phyloP scores from a whole-genome alignment of 2,113 vertebrate genomes.

The Chaenocephalus aceratus region DNA sequence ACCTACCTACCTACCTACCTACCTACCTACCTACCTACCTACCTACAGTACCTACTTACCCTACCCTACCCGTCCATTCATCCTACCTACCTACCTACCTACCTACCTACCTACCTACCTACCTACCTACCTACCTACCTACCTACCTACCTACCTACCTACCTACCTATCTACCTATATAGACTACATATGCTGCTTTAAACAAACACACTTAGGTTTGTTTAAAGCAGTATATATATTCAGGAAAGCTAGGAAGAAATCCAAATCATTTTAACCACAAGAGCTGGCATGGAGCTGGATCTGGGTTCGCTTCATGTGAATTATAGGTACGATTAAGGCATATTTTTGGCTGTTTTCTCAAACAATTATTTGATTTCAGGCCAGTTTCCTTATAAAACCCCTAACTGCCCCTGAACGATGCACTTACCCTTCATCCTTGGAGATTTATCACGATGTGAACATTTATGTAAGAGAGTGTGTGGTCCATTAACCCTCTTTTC shows the following conservation, averaged over 20 bases:
- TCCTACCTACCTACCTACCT: too few relatives aligned
- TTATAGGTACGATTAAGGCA: slow-evolving; percentile 33
- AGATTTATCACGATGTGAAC: slow-evolving; percentile 3
- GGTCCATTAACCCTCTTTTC: slow-evolving; percentile 39
- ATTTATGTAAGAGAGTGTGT: slow-evolving; percentile 30
- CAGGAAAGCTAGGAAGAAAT: background rate
- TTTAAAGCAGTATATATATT: background rate
- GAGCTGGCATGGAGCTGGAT: slow-evolving; percentile 1
- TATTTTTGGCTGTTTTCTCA: slow-evolving; percentile 30
- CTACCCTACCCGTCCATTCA: too few relatives aligned
- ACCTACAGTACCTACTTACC: too few relatives aligned
- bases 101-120: too few relatives aligned
- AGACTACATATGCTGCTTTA: too few relatives aligned
- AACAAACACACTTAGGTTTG: too few relatives aligned
- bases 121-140: too few relatives aligned
- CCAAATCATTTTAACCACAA: background rate
- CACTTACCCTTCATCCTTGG: background rate
- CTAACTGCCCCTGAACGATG: slow-evolving; percentile 2
- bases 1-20: too few relatives aligned
- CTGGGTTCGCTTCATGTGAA: slow-evolving; percentile 24
- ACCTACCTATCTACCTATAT: too few relatives aligned
- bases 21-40: too few relatives aligned
- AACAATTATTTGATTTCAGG: slow-evolving; percentile 18
- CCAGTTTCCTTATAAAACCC: slow-evolving; percentile 31
- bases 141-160: too few relatives aligned